Evolutionary conservation across 1,140 invertebrate species (phyloP).

Genomic region (Adelges cooleyi): DNA sequence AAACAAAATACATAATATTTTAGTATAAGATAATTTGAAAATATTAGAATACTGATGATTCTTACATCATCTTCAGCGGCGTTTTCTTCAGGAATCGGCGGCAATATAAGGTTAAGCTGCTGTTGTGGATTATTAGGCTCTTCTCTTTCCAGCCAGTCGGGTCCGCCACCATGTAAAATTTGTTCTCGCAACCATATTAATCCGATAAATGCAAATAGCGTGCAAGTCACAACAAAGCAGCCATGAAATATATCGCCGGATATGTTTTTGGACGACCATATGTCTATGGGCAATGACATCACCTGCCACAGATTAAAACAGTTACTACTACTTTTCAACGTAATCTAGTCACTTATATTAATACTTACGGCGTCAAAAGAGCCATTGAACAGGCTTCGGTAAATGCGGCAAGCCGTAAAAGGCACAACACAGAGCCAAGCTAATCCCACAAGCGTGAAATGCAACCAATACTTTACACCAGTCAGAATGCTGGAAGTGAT

Average conservation of each 20-base stretch:
- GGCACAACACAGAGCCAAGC: conserved; percentile 99
- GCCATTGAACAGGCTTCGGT: conserved; percentile 80
- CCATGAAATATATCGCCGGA: conserved; percentile 90
- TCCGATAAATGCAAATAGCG: conserved; percentile 91
- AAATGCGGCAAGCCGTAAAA: conserved; percentile 90
- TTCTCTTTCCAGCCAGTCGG: conserved; percentile 76
- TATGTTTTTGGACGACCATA: conserved; percentile 86
- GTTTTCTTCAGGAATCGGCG: conserved; percentile 23
- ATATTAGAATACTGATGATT: background rate
- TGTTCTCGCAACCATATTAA: conserved; percentile 95
- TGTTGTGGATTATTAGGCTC: conserved; percentile 27
- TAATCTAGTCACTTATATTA: background rate
- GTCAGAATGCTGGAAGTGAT: conserved; percentile 77
- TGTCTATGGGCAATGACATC: conserved; percentile 77
- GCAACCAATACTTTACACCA: conserved; percentile 89
- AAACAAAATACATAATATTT: background rate
- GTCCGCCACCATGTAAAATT: conserved; percentile 91
- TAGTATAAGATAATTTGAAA: background rate
- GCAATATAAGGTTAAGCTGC: background rate
- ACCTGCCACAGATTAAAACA: conserved; percentile 42
- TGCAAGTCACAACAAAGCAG: conserved; percentile 92
- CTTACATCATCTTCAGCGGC: conserved; percentile 21
- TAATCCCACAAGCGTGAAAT: conserved; percentile 86
- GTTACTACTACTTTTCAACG: background rate
- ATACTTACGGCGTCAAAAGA: conserved; percentile 55